Base-by-base conservation (phyloP, 2,888 invertebrate genomes). In the Eledona agricola region DNA sequence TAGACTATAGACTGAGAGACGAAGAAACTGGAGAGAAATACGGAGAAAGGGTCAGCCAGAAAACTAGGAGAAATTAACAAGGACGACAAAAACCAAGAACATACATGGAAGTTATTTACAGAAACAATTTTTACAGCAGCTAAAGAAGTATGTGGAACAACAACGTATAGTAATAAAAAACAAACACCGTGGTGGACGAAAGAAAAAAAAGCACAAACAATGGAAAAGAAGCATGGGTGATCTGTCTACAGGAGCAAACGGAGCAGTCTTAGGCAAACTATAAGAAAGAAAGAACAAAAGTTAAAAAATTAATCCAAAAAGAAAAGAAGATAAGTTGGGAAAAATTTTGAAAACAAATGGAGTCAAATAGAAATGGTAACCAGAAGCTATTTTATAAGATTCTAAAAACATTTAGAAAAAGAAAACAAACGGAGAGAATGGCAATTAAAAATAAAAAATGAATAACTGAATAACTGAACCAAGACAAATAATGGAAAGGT, bases 141-240 rank as follows among this genome's bases (percentile, higher is more conserved):
- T 11, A 2, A 9, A 16, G 20, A 43, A 11, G 19, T 17, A 32
- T 43, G 43, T 17, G 31, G 17, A 17, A 12, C 6, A 4, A 6
- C 43, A 7, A 32, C 11, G 6, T 31, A 1, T 2, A 34, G 10
- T 3, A 19, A 3, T n/a, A 35, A 19, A 28, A 43, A 43, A 31
- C 16, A 32, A 34, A 43, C 43, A 5, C 17, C 6, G 6, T 43
- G 43, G 43, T 43, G 31, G 31, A n/a, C n/a, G n/a, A n/a, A n/a
- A n/a, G n/a, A n/a, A n/a, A n/a, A n/a, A n/a, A n/a, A n/a, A n/a
- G n/a, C 4, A 32, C 12, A 5, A 12, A n/a, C 11, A 19, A 9
- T n/a, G 11, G 2, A 5, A 29, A 32, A 15, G 16, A 43, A 9
- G 4, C 3, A 13, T 31, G 32, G 13, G 12, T 11, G 11, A 12